A percentile compares a stretch with the other conserved stretches of the same genome.
Evolutionary conservation across 2,113 vertebrate species (phyloP).

Genomic region (Syngnathus floridae): DNA sequence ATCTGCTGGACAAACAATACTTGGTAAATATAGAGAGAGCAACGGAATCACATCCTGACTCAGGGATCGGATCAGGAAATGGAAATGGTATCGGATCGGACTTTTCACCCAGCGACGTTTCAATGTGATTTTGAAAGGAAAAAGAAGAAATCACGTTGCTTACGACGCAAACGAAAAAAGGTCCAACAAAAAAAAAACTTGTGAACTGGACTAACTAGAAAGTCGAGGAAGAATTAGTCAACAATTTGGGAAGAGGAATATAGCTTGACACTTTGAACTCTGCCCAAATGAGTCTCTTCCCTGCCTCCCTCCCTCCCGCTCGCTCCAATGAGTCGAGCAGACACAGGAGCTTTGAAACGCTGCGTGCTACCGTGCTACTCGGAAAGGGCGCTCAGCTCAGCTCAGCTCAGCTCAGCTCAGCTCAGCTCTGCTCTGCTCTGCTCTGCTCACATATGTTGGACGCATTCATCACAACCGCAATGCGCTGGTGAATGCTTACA

Average conservation of each 20-base stretch:
- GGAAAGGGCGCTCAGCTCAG: slow-evolving; percentile 35
- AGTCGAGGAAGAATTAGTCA: no score
- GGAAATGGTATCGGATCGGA: neutral
- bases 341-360: slow-evolving; percentile 45
- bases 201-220: neutral
- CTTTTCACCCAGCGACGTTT: neutral
- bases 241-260: neutral
- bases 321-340: slow-evolving; percentile 55
- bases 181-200: neutral
- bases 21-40: slow-evolving; percentile 58
- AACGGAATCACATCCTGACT: slow-evolving; percentile 25
- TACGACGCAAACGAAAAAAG: no score
- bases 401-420: no score
- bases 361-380: slow-evolving; percentile 29
- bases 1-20: slow-evolving; percentile 56
- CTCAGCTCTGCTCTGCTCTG: no score
- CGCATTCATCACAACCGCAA: slow-evolving; percentile 4
- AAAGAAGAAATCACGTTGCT: no score
- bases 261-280: neutral
- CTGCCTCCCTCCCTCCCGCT: slow-evolving; percentile 14
- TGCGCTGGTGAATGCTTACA: slow-evolving; percentile 46
- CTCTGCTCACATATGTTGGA: slow-evolving; percentile 60
- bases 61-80: neutral
- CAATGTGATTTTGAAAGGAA: neutral
- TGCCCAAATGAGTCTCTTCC: slow-evolving; percentile 46